Percentiles rank a stretch among this genome's conserved stretches.
These are phyloP conservation scores for Caerostris darwini DNA, from an alignment of 1,140 invertebrate genomes.

Conservation along the genomic window DNA sequence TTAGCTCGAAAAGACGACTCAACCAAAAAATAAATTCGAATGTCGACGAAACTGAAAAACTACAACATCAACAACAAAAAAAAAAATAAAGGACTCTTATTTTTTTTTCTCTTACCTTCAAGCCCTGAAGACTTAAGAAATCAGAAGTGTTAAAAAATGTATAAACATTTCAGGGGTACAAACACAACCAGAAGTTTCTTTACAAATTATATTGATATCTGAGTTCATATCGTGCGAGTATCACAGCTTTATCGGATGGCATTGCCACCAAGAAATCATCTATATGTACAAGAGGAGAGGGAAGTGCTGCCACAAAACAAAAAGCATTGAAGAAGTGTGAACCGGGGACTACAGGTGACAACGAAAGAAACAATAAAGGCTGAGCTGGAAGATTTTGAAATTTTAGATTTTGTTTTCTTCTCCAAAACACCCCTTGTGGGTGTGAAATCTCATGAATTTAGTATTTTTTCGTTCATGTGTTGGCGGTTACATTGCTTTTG, in stretches of 20 bases:
- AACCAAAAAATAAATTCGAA: neutral
- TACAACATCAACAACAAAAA: neutral
- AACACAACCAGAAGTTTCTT: neutral
- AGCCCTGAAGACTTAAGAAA: neutral
- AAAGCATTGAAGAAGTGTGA: neutral
- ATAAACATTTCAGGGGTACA: neutral
- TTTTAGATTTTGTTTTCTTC: constrained; percentile 41
- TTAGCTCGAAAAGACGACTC: neutral
- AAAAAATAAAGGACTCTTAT: neutral
- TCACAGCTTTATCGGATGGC: neutral
- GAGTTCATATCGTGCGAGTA: neutral
- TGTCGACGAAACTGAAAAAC: neutral
- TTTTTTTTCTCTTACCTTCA: neutral
- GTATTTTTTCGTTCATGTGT: constrained; percentile 33
- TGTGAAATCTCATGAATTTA: constrained; percentile 30
- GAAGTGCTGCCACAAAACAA: neutral
- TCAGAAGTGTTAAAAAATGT: neutral
- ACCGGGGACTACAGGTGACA: neutral
- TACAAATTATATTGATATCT: constrained; percentile 1
- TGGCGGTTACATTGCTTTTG: constrained; percentile 33
- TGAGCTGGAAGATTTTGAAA: neutral
- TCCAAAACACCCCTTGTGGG: neutral
- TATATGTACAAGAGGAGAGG: neutral
- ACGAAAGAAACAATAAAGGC: neutral
- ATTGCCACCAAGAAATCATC: constrained; percentile 24